Conservation (phyloP, 2,113 vertebrate genomes). For the Channa maculata region DNA sequence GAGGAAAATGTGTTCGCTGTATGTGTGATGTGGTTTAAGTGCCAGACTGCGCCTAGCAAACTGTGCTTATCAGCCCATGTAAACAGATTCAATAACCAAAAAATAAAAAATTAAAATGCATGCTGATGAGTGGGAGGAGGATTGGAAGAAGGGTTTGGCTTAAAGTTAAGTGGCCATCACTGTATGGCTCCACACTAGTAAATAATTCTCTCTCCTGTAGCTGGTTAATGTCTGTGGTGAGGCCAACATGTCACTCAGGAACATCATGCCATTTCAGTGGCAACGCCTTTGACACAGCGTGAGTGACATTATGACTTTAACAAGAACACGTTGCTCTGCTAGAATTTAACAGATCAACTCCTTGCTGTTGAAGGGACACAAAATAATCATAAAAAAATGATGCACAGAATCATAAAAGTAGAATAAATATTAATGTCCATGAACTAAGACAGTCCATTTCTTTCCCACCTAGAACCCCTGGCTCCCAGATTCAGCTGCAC, state of each 20-base stretch:
- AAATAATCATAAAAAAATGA: too few relatives aligned
- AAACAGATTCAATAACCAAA: slow-evolving; percentile 46
- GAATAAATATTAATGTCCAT: too few relatives aligned
- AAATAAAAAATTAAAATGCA: slow-evolving; percentile 80
- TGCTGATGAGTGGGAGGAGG: slow-evolving; percentile 59
- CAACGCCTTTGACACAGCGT: too few relatives aligned
- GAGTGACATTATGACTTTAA: too few relatives aligned
- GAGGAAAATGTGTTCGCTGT: slow-evolving; percentile 23
- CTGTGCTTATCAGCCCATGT: slow-evolving; percentile 52
- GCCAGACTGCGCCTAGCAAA: slow-evolving; percentile 55
- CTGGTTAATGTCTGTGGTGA: slow-evolving; percentile 27
- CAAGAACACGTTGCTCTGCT: too few relatives aligned
- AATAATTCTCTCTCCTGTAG: slow-evolving; percentile 79
- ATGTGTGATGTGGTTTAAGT: slow-evolving; percentile 67
- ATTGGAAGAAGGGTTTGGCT: slow-evolving; percentile 31
- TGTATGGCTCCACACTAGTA: slow-evolving; percentile 48
- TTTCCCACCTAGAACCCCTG: too few relatives aligned
- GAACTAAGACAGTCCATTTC: too few relatives aligned
- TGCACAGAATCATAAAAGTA: too few relatives aligned
- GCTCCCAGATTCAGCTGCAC: too few relatives aligned
- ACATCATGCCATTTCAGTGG: slow-evolving; percentile 50
- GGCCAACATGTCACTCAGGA: slow-evolving; percentile 40
- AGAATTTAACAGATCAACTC: too few relatives aligned
- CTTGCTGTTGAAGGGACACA: too few relatives aligned
- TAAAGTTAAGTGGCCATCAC: slow-evolving; percentile 66